Conservation (phyloP, 2,888 invertebrate species). For the Philhelius pedissequus region DNA sequence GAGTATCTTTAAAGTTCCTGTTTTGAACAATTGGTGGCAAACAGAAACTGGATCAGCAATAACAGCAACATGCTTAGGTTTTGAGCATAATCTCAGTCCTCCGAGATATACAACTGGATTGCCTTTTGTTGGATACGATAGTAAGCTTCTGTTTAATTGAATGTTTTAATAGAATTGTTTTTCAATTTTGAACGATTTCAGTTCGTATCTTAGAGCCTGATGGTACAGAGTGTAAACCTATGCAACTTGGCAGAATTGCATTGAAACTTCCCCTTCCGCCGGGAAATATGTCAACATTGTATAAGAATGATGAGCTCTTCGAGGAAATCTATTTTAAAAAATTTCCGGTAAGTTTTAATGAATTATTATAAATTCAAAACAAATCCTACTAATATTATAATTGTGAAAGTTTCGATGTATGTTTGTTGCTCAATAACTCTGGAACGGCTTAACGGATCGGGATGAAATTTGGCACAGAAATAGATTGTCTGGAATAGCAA, state of each 20-base stretch:
- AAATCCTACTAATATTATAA: no score
- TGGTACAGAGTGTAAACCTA: constrained; percentile 83
- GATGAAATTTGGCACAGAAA: no score
- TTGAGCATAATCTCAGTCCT: constrained; percentile 85
- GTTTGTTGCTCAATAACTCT: no score
- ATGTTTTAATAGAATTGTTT: background rate
- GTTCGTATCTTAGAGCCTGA: constrained; percentile 85
- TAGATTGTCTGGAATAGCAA: no score
- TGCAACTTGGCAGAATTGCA: constrained; percentile 91
- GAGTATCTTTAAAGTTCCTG: constrained; percentile 85
- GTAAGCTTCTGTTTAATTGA: constrained; percentile 79
- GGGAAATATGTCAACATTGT: constrained; percentile 91
- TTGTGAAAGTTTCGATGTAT: no score
- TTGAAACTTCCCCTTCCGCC: constrained; percentile 93
- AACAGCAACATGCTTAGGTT: constrained; percentile 90
- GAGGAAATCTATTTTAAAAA: constrained; percentile 89
- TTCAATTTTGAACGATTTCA: constrained; percentile 74
- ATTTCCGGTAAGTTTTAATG: constrained; percentile 85
- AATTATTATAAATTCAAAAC: no score
- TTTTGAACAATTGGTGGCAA: constrained; percentile 98
- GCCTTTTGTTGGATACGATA: constrained; percentile 92
- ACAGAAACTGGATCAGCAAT: constrained; percentile 96
- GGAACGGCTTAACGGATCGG: no score
- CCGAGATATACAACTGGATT: constrained; percentile 90
- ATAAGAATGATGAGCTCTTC: constrained; percentile 89